phyloP scores from a whole-genome alignment of 2,888 invertebrate genomes.

The Antitype chi region DNA sequence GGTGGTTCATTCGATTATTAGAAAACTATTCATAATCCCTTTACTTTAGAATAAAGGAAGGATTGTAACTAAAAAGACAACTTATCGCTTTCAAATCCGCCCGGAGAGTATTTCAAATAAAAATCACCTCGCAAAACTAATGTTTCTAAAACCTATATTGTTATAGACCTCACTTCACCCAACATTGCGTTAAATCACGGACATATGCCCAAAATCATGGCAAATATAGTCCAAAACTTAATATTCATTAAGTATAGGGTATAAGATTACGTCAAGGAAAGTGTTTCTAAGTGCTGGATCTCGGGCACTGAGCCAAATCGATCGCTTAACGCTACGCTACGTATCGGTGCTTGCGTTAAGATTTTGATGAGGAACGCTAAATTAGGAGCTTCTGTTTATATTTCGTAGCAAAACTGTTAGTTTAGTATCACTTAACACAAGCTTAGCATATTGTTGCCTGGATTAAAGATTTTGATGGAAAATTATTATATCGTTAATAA shows the following conservation, averaged over 20 bases:
- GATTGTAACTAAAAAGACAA: no score
- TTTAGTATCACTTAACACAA: not conserved
- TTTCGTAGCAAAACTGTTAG: not conserved
- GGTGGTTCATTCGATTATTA: not conserved
- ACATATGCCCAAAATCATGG: not conserved
- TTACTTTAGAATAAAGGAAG: no score
- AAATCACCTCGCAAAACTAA: not conserved
- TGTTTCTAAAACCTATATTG: no score
- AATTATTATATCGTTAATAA: no score
- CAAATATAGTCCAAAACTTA: constrained; percentile 30
- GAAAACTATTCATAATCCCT: not conserved
- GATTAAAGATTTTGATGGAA: not conserved
- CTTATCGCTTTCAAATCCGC: no score
- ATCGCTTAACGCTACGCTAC: constrained; percentile 63
- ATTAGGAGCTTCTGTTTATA: constrained; percentile 7
- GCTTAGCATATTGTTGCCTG: not conserved
- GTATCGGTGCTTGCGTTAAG: constrained; percentile 30
- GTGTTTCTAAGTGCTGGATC: constrained; percentile 65
- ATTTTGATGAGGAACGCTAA: constrained; percentile 25
- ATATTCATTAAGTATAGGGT: constrained; percentile 40
- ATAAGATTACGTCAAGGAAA: constrained; percentile 61
- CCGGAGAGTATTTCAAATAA: not conserved
- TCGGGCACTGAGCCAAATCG: constrained; percentile 79
- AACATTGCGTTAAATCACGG: not conserved
- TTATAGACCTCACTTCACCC: no score